Evolutionary conservation across 1,140 invertebrate species (phyloP).

Genomic region (Drosophila simulans): DNA sequence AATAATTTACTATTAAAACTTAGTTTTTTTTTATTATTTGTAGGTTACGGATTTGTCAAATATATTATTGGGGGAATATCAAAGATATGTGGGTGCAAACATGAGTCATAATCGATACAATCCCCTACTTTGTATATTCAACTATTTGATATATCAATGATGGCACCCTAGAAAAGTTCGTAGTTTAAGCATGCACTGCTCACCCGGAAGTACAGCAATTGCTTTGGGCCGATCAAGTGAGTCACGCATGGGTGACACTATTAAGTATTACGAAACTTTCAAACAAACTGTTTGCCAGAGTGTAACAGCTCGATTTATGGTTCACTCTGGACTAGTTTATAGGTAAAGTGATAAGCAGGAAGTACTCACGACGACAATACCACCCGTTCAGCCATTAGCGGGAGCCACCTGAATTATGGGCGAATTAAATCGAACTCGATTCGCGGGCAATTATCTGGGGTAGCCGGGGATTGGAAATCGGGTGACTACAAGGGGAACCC

Average conservation of each 20-base stretch:
- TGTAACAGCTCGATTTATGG: constrained; percentile 42
- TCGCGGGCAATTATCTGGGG: constrained; percentile 53
- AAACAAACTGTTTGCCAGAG: constrained; percentile 22
- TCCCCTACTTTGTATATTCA: not conserved
- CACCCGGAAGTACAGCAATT: not conserved
- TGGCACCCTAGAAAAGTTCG: constrained; percentile 18
- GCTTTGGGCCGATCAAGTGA: constrained; percentile 4
- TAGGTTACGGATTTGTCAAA: too few species aligned
- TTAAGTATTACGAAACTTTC: constrained; percentile 23
- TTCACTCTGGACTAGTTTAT: constrained; percentile 32
- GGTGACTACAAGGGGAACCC: not conserved
- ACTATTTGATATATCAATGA: constrained; percentile 20
- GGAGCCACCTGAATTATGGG: constrained; percentile 45
- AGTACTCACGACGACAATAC: constrained; percentile 22
- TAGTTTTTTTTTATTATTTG: too few species aligned
- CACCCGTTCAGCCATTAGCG: constrained; percentile 43
- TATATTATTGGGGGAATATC: too few species aligned
- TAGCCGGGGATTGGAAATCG: not conserved
- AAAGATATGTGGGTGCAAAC: too few species aligned
- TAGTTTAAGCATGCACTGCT: not conserved
- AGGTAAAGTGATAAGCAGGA: constrained; percentile 49
- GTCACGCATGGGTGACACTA: constrained; percentile 12
- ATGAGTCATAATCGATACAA: constrained; percentile 1
- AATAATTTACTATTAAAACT: too few species aligned
- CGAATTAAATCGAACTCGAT: constrained; percentile 57